Evolutionary conservation across 2,113 vertebrate genomes (phyloP), one percentile per base, ranked within the genome.

Genomic region (Empidonax alnorum): DNA sequence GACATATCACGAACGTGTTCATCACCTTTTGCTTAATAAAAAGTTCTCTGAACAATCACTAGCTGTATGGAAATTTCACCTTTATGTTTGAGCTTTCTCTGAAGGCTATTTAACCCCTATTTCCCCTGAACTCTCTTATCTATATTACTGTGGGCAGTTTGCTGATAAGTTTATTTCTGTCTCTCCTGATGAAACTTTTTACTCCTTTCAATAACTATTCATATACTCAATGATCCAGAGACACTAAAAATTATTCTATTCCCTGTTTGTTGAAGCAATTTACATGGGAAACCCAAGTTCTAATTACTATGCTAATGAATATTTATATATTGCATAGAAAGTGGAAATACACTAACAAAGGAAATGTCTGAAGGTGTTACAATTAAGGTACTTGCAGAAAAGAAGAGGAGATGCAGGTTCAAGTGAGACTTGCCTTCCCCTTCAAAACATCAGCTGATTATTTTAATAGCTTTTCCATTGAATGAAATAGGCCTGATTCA

Each of bases 121-220:
- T 66, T 89, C 47, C 24, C 49, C 39, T 7, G 30, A 93, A 67
- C 9, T 62, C 12, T 85, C 53, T 49, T 39, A 74, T 59, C 12
- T 18, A 16, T 47, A 73, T 65, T 41, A 31, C 12, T 75, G 41
- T 11, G 28, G 10, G 46, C 21, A 47, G 6, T 77, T 55, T 42
- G 23, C 58, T 74, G 21, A 31, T 52, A 65, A 58, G 49, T 56
- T 33, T 20, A 5, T 53, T 86, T 76, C 39, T 59, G 30, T 73
- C 46, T 85, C 47, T 83, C 42, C 31, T 73, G 44, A 58, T 87
- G 37, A 88, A 88, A 80, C 6, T 63, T 94, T 67, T 83, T 84
- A 84, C 24, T 75, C 62, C 44, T 84, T 96, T 74, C 44, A 74
- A 84, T 90, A 94, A 94, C 89, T 91, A 93, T 87, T 95, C 52